A percentile compares a stretch with the other conserved stretches of the same genome.
These are phyloP conservation scores for Tuta absoluta DNA, from an alignment of 2,888 invertebrate species.

Conservation along the genomic window DNA sequence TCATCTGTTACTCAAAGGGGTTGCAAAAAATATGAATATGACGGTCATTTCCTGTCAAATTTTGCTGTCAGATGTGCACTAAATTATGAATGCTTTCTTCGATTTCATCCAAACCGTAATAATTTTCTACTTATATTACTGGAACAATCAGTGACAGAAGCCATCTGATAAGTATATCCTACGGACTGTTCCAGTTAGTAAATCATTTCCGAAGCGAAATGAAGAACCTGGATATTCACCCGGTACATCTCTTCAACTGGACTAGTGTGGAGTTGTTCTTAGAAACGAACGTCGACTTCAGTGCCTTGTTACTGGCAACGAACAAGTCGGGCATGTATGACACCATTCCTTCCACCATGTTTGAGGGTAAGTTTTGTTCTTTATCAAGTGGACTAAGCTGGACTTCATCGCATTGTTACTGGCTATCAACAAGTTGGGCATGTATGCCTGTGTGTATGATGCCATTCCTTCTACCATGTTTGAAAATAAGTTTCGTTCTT, in stretches of 20 bases:
- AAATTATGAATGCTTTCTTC: too few relatives aligned
- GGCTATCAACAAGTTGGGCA: constrained; percentile 47
- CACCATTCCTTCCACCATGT: constrained; percentile 50
- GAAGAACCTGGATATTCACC: constrained; percentile 27
- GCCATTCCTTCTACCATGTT: constrained; percentile 52
- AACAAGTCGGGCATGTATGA: constrained; percentile 49
- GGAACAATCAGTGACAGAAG: too few relatives aligned
- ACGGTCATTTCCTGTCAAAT: too few relatives aligned
- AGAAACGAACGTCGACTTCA: constrained; percentile 58
- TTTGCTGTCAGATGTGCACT: too few relatives aligned
- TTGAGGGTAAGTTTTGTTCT: constrained; percentile 48
- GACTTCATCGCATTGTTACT: constrained; percentile 58
- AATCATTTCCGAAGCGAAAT: constrained; percentile 53
- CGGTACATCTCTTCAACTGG: constrained; percentile 52
- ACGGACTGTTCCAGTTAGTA: constrained; percentile 48
- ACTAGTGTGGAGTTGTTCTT: constrained; percentile 53
- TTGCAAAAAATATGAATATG: too few relatives aligned
- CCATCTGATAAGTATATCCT: not conserved
- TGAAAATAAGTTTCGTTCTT: constrained; percentile 46
- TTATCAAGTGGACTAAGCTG: constrained; percentile 25
- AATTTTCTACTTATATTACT: too few relatives aligned
- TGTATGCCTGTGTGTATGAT: too few relatives aligned
- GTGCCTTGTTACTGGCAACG: constrained; percentile 52
- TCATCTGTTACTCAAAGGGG: too few relatives aligned
- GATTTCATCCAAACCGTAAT: too few relatives aligned